Evolutionary conservation across 1,140 invertebrate species (phyloP), one percentile per base, ranked within the genome.

Genomic region (Drosophila auraria): DNA sequence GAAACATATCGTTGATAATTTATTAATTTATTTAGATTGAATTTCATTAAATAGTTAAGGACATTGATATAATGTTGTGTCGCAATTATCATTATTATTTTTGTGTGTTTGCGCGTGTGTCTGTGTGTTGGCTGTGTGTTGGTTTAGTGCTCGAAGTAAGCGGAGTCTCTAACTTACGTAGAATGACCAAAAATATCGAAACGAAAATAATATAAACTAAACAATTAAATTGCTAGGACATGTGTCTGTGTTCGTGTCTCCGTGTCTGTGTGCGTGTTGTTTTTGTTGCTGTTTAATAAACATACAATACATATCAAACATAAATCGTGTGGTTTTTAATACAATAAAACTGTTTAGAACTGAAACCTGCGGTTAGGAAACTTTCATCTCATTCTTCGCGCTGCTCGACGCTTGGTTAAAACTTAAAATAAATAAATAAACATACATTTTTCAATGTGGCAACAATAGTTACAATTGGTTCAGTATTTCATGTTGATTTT

Each of bases 381-480:
- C 64, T 77, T 65, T 60, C 50, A 47, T 79, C 40, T 57, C 40
- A 45, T 27, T 61, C 50, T 44, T 40, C 45, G 57, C 17, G 54
- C 40, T 38, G 33, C 51, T 45, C 68, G 45, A 77, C 53, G 70
- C 63, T 72, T 68, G 82, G 80, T 90, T 79, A 80, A 64, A 79
- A 84, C 84, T 89, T 89, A 89, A 79, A 84, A 84, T 90, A 90
- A 90, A 90, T 90, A 90, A 90, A 90, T 90, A 90, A 90, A 86
- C 78, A 89, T 89, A 86, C 70, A 89, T 79, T 89, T 89, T 87
- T 75, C 66, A 87, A 89, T 80, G 84, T 89, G 84, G 84, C 81
- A 87, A 87, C 86, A 90, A 90, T 89, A 89, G 86, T 90, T 89
- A 90, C 84, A 80, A 79, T 73, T 80, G 77, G 76, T 79, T 71